These are phyloP conservation scores for Drosophila lutescens DNA, from an alignment of 2,888 invertebrate species.

Conservation along the genomic window DNA sequence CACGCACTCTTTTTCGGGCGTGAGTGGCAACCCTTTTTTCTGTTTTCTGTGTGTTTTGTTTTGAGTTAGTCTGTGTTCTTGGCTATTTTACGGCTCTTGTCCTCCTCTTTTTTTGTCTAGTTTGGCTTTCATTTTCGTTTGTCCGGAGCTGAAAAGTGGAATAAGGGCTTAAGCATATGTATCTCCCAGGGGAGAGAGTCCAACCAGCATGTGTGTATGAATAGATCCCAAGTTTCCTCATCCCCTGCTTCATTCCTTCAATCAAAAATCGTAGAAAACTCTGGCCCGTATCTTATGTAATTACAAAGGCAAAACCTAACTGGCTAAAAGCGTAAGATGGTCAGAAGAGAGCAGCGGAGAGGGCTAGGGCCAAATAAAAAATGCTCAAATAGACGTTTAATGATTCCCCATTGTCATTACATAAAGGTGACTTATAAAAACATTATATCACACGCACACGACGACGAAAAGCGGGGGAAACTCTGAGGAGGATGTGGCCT, in stretches of 20 bases:
- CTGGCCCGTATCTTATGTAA: conserved; percentile 27
- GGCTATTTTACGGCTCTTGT: conserved; percentile 19
- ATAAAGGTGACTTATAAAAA: conserved; percentile 79
- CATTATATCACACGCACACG: conserved; percentile 68
- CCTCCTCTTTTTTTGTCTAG: neutral
- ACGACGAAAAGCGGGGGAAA: neutral
- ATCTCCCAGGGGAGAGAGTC: conserved; percentile 25
- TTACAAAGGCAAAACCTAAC: conserved; percentile 6
- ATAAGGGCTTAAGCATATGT: conserved; percentile 52
- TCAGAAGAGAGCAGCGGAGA: conserved; percentile 5
- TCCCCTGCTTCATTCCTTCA: conserved; percentile 2
- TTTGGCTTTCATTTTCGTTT: conserved; percentile 10
- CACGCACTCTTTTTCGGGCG: conserved; percentile 54
- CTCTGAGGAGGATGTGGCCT: conserved; percentile 19
- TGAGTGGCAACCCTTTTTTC: conserved; percentile 66
- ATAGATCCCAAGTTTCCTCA: neutral
- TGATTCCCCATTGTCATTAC: conserved; percentile 78
- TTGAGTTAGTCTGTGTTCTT: conserved; percentile 32
- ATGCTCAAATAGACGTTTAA: conserved; percentile 75
- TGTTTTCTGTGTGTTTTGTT: conserved; percentile 21
- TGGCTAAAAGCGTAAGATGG: neutral
- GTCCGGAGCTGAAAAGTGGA: conserved; percentile 28
- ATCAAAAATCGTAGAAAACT: conserved; percentile 25
- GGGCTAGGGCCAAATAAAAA: conserved; percentile 20
- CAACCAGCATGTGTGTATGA: conserved; percentile 8